These are phyloP conservation scores for Alligator sinensis DNA, from an alignment of 2,113 vertebrate genomes.

Conservation along the genomic window DNA sequence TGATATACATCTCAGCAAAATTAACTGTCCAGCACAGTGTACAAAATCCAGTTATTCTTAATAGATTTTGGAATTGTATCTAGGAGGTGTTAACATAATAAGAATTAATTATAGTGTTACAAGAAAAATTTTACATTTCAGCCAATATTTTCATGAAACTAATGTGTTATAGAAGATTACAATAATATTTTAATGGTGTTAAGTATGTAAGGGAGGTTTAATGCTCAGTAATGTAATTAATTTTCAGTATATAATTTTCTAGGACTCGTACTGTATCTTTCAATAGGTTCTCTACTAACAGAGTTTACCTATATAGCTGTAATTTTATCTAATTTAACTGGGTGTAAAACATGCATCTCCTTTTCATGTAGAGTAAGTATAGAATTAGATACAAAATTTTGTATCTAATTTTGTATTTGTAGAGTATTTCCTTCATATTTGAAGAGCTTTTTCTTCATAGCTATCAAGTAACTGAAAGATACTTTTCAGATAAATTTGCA, in stretches of 20 bases:
- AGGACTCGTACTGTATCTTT: background rate
- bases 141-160: background rate
- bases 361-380: background rate
- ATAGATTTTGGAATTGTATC: background rate
- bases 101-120: background rate
- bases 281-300: background rate
- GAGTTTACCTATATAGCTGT: background rate
- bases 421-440: background rate
- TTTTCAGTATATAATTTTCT: background rate
- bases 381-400: background rate
- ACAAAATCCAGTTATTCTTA: background rate
- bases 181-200: background rate
- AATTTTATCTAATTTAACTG: background rate
- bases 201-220: background rate
- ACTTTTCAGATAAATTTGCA: too few species aligned
- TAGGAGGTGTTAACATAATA: background rate
- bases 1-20: background rate
- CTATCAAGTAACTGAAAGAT: too few species aligned
- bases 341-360: background rate
- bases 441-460: background rate
- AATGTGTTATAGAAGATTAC: background rate
- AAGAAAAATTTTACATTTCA: constrained; percentile 15
- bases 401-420: background rate
- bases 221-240: background rate
- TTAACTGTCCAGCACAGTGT: background rate